These are phyloP conservation scores for Drosophila eohydei DNA, from an alignment of 2,888 invertebrate species.

Conservation along the genomic window DNA sequence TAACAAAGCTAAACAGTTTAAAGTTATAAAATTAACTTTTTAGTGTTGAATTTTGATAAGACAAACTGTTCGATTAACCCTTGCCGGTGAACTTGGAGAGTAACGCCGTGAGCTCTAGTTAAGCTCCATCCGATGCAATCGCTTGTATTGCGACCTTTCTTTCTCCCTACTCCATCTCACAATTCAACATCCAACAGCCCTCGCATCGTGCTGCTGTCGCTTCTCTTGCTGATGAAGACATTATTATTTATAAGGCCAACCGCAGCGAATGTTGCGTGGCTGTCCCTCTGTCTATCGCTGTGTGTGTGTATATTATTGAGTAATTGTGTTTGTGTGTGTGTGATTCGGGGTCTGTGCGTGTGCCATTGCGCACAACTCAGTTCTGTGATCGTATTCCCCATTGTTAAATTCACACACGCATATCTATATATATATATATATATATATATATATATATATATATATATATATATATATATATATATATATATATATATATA, in stretches of 20 bases:
- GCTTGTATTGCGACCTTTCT: constrained; percentile 21
- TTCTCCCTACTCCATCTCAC: constrained; percentile 1
- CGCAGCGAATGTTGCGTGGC: constrained; percentile 55
- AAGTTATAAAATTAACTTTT: neutral
- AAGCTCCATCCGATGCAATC: constrained; percentile 48
- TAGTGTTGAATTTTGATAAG: neutral
- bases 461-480: neutral
- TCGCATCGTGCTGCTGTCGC: constrained; percentile 37
- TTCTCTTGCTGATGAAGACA: constrained; percentile 64
- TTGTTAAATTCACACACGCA: constrained; percentile 15
- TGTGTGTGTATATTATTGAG: constrained; percentile 22
- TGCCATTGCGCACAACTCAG: constrained; percentile 33
- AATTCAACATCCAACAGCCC: constrained; percentile 10
- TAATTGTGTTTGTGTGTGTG: constrained; percentile 16
- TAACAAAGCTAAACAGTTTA: too few relatives aligned
- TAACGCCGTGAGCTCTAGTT: constrained; percentile 30
- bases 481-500: constrained; percentile 10
- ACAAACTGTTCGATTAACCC: constrained; percentile 24
- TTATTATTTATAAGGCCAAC: constrained; percentile 70
- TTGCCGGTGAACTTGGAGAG: constrained; percentile 17
- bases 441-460: constrained; percentile 3
- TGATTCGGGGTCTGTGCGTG: constrained; percentile 16
- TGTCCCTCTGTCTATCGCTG: constrained; percentile 17
- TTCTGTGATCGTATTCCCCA: constrained; percentile 36
- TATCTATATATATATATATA: neutral